Conservation (phyloP, 2,797 vertebrate species). For the Mormyrus proboscirostris region DNA sequence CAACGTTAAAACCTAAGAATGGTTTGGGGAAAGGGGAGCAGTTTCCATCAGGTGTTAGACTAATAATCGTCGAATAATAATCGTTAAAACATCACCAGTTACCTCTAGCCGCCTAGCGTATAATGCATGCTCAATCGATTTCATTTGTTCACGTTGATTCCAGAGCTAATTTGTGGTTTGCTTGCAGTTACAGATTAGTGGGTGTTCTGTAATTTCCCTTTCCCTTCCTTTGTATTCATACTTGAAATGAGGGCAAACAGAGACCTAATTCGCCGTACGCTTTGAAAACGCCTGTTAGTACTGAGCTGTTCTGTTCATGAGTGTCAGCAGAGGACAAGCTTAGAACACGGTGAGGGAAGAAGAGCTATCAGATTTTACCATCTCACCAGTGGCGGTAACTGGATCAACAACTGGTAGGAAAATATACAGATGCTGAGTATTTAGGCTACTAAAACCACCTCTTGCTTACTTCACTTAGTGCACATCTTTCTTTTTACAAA, state of each 20-base stretch:
- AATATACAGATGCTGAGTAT: not conserved
- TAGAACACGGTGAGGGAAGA: not conserved
- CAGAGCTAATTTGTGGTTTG: not conserved
- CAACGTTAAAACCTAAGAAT: not conserved
- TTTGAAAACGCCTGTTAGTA: not conserved
- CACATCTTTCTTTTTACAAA: not conserved
- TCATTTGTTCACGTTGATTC: not conserved
- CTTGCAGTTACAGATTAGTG: not conserved
- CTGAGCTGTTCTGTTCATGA: not conserved
- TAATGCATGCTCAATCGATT: not conserved
- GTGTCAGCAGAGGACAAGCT: not conserved
- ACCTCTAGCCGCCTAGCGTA: not conserved
- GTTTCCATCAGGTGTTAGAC: not conserved
- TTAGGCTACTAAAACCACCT: not conserved
- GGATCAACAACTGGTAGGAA: not conserved
- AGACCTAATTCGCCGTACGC: not conserved
- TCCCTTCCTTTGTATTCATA: not conserved
- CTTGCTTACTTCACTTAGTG: not conserved
- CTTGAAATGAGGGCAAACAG: not conserved
- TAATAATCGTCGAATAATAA: not conserved
- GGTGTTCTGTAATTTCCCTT: not conserved
- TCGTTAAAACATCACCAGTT: not conserved
- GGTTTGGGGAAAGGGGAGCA: not conserved
- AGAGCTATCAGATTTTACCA: not conserved
- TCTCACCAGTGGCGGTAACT: not conserved